Base-by-base conservation (phyloP, 2,797 vertebrate species). In the Sebastes hubbsi region DNA sequence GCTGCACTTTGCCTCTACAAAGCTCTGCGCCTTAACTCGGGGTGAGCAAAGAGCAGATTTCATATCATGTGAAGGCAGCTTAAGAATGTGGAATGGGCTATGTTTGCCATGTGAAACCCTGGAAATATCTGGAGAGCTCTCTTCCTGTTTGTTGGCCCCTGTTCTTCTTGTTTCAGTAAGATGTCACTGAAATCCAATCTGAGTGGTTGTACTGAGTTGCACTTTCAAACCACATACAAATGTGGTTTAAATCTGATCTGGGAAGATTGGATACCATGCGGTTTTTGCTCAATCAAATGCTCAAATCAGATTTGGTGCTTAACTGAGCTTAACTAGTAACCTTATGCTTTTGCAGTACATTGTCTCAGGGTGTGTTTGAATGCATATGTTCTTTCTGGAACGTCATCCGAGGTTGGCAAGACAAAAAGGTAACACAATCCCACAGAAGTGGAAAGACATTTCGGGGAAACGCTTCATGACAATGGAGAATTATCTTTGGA, bases 191-290 rank as follows among this genome's bases (percentile, higher is more conserved):
- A 83, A 88, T 73, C 30, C 29, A 81, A 72, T 81, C 65, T 77
- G 16, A 74, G 64, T 52, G 32, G 63, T 82, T 81, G 66, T 49
- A 75, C 10, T 38, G 20, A 72, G 69, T 64, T 72, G 13, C 71
- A 62, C 73, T 87, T 75, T 75, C 27, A 82, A 83, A 83, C 76
- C 58, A 72, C 27, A 30, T 49, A 83, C 78, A 84, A 83, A 75
- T 59, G 59, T 75, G 72, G 66, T 88, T 85, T 80, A 16, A 81
- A 89, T 87, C n/a, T 54, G 70, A 85, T 89, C 76, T 77, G 74
- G 11, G 34, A 71, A 68, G 74, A 82, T 30, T 87, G 55, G 58
- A 81, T 85, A 84, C 34, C 59, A 12, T 76, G 67, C 1, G 59
- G 69, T 84, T 85, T 81, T 22, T 69, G 20, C 61, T 38, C 52